phyloP scores from a whole-genome alignment of 1,140 invertebrate species.

The Lethrus apterus region DNA sequence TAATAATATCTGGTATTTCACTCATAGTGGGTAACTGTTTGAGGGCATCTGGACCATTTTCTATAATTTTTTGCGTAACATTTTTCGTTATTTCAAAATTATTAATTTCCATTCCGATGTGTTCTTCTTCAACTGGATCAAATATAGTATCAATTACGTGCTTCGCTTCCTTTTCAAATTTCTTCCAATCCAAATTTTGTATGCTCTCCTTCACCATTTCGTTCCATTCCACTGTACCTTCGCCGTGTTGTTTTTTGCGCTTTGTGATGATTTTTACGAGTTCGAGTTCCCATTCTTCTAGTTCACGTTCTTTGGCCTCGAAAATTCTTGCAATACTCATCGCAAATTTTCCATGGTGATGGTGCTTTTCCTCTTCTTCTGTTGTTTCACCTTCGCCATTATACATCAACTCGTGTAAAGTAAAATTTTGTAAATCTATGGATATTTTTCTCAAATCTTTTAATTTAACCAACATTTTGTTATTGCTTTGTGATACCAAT shows the following conservation, averaged over 20 bases:
- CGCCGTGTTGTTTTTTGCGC: slow-evolving; percentile 40
- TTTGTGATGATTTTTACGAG: slow-evolving; percentile 34
- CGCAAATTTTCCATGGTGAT: slow-evolving; percentile 48
- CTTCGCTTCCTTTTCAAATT: slow-evolving; percentile 50
- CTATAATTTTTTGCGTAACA: slow-evolving; percentile 46
- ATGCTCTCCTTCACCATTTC: slow-evolving; percentile 51
- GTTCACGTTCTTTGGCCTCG: slow-evolving; percentile 63
- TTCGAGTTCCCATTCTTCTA: slow-evolving; percentile 50
- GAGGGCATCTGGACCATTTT: slow-evolving; percentile 43
- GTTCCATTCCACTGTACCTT: slow-evolving; percentile 46
- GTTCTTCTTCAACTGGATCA: slow-evolving; percentile 31
- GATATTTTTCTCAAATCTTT: slow-evolving; percentile 65
- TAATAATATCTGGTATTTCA: slow-evolving; percentile 56
- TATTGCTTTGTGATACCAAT: slow-evolving; percentile 64
- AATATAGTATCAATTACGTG: slow-evolving; percentile 44
- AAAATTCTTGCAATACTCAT: slow-evolving; percentile 64
- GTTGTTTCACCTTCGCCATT: slow-evolving; percentile 52
- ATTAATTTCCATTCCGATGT: slow-evolving; percentile 43
- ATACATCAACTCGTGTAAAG: slow-evolving; percentile 50
- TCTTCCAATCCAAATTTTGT: slow-evolving; percentile 55
- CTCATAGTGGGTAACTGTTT: slow-evolving; percentile 52
- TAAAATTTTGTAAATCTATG: slow-evolving; percentile 58
- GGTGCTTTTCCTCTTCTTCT: slow-evolving; percentile 53
- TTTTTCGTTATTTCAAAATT: slow-evolving; percentile 50
- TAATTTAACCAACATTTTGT: slow-evolving; percentile 63